Conservation (phyloP, 2,113 vertebrate species). For the Myanophis thanlyinensis region DNA sequence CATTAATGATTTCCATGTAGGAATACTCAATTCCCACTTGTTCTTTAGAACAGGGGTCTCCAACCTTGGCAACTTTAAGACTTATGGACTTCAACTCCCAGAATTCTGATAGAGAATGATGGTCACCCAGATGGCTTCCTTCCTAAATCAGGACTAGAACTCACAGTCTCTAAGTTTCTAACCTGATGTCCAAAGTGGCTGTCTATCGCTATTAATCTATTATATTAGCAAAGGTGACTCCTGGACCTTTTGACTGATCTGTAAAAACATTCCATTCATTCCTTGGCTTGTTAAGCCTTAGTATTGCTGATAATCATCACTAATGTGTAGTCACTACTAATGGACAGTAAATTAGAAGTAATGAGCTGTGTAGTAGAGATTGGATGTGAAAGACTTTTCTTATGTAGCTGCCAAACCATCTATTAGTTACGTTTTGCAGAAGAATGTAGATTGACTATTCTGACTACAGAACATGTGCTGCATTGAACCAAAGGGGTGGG, state of each 20-base stretch:
- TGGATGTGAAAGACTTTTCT: background rate
- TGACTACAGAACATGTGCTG: background rate
- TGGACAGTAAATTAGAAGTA: background rate
- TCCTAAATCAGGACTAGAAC: background rate
- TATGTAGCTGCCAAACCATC: background rate
- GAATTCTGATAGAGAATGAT: background rate
- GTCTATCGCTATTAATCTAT: background rate
- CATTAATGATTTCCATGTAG: background rate
- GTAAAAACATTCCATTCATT: background rate
- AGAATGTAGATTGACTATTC: slow-evolving; percentile 10
- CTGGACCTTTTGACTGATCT: background rate
- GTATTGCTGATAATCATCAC: background rate
- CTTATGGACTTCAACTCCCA: too few species aligned
- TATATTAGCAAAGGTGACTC: background rate
- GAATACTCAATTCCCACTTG: background rate
- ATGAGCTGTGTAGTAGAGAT: background rate
- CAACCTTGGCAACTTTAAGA: too few species aligned
- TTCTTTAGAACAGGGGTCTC: too few species aligned
- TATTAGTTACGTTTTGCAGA: background rate
- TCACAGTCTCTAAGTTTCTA: background rate
- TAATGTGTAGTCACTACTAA: background rate
- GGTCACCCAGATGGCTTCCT: background rate
- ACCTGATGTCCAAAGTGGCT: background rate
- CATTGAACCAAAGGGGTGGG: slow-evolving; percentile 8
- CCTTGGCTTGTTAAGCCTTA: background rate